These are phyloP conservation scores for Mastomys coucha DNA, from an alignment of 2,113 vertebrate species.

Conservation along the genomic window DNA sequence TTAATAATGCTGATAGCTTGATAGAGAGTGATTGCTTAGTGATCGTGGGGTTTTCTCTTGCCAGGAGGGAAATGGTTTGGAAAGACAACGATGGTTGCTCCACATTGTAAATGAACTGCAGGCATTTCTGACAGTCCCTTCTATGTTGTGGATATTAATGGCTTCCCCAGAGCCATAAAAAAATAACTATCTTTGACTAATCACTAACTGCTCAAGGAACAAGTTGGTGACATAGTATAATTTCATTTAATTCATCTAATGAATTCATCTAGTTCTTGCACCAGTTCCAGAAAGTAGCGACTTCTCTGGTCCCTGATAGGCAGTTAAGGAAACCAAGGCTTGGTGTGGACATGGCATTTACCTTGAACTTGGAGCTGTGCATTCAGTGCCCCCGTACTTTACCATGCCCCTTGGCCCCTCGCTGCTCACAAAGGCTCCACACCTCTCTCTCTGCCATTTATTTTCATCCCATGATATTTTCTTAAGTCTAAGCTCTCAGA, in stretches of 20 bases:
- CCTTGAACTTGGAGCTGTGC: background rate
- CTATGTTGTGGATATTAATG: background rate
- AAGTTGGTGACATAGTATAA: fast-evolving
- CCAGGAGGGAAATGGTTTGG: background rate
- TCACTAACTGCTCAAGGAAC: background rate
- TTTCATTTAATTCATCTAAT: background rate
- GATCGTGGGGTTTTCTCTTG: background rate
- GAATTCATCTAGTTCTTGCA: background rate
- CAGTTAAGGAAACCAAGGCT: background rate
- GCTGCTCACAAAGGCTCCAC: background rate
- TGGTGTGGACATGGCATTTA: fast-evolving
- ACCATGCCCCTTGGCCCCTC: fast-evolving
- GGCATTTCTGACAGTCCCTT: background rate
- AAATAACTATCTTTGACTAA: background rate
- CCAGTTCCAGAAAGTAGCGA: background rate
- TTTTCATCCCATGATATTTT: background rate
- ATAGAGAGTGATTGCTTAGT: background rate
- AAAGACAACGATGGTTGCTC: background rate
- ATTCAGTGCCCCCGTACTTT: fast-evolving
- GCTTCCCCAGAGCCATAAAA: background rate
- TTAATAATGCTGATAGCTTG: background rate
- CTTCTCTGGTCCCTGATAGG: fast-evolving
- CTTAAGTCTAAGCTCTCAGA: background rate
- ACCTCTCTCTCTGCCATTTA: background rate
- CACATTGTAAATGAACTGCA: too few species aligned